Base-by-base conservation (phyloP, 2,113 vertebrate genomes). In the Pimephales promelas region DNA sequence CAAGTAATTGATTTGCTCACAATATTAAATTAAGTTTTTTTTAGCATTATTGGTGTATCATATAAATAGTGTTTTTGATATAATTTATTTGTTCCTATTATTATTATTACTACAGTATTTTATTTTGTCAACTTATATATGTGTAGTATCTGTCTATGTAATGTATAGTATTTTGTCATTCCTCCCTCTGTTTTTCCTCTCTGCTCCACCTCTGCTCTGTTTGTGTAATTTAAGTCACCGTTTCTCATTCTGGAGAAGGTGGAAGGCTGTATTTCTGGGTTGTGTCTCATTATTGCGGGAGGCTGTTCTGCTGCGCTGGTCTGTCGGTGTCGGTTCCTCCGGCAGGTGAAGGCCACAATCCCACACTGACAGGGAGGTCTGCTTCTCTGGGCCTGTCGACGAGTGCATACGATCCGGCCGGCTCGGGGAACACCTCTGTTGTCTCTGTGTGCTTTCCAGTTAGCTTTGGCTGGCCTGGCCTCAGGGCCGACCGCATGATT, bases 391-490 rank as follows among this genome's bases (percentile, higher is more conserved):
- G 28, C 75, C 81, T 57, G 70, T 62, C 56, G 61, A 26, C 75
- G 85, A 59, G 34, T 45, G 52, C 24, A 64, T 68, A 14, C 36
- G 75, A 70, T 79, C 43, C 36, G 64, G 54, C 34, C 56, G 11
- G 62, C 77, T 70, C 6, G 14, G 49, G 18, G 57, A 54, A 66
- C 57, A 56, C 71, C 49, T 75, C 56, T 84, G 79, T 52, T 49
- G 45, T 59, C 73, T 82, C 86, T 16, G 79, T 52, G 34, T 26
- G 83, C 79, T 87, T 82, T 78, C 79, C 40, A 54, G 83, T 84
- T 84, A 79, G 73, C 71, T 87, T 82, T 85, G 83, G 40, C 64
- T 78, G 59, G 83, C 34, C 73, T 31, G 56, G 49, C 76, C 13
- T 61, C 18, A 70, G 26, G 54, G 64, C 64, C 22, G 75, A 83